These are phyloP conservation scores for Pogonocherus hispidulus DNA, from an alignment of 2,888 invertebrate species.

Conservation along the genomic window DNA sequence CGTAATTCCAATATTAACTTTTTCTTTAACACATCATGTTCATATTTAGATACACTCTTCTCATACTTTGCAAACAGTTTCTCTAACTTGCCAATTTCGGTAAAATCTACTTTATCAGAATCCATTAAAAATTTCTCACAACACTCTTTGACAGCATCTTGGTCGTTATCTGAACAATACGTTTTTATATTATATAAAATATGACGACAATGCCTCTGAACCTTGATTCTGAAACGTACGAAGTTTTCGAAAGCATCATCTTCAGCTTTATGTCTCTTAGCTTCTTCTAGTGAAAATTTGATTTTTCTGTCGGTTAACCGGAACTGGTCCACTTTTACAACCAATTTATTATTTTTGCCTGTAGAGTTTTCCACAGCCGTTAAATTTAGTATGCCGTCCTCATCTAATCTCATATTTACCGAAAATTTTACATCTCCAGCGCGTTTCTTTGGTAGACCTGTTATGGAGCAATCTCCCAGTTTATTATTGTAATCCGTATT, in stretches of 20 bases:
- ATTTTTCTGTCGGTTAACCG: conserved; percentile 45
- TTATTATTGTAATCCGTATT: conserved; percentile 38
- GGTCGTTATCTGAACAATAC: background rate
- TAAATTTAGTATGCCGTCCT: conserved; percentile 50
- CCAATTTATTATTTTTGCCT: conserved; percentile 40
- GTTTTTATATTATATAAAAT: background rate
- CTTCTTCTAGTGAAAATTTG: conserved; percentile 35
- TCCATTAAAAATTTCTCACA: background rate
- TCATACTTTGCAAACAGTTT: background rate
- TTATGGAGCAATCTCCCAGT: conserved; percentile 38
- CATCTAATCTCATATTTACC: conserved; percentile 37
- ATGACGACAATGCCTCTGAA: background rate
- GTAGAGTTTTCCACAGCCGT: conserved; percentile 43
- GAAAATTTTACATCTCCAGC: conserved; percentile 34
- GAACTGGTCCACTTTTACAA: conserved; percentile 40
- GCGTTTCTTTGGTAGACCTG: conserved; percentile 41
- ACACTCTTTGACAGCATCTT: background rate
- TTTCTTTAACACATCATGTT: background rate
- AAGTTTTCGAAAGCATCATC: conserved; percentile 41
- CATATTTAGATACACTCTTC: background rate
- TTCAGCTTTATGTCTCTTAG: conserved; percentile 34
- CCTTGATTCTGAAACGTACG: background rate
- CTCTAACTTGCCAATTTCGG: conserved; percentile 7
- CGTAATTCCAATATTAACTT: background rate
- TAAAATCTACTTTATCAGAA: background rate